Percentiles rank a stretch among this genome's conserved stretches.
Conservation (phyloP, 2,113 vertebrate species). For the Triplophysa siluroides region DNA sequence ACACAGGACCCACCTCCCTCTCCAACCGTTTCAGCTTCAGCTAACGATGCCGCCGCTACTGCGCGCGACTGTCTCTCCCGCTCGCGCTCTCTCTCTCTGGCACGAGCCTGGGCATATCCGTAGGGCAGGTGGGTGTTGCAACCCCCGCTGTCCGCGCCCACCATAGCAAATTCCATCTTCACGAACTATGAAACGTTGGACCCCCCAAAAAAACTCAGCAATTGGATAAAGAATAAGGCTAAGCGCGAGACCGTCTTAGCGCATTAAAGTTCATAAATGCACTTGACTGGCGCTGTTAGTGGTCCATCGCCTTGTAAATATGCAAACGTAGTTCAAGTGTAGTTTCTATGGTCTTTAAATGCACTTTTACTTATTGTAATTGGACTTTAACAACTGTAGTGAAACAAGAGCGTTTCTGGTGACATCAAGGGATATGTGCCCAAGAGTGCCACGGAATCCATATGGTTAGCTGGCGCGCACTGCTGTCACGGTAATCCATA, state of each 20-base stretch:
- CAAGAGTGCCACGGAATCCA: slow-evolving; percentile 20
- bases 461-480: background rate
- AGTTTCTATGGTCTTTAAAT: slow-evolving; percentile 2
- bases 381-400: background rate
- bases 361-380: slow-evolving; percentile 22
- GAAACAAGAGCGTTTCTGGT: slow-evolving; percentile 10
- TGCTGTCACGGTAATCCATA: slow-evolving; percentile 26
- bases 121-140: slow-evolving; percentile 96
- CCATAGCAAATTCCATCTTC: slow-evolving; percentile 97
- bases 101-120: slow-evolving; percentile 84
- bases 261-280: slow-evolving; percentile 12
- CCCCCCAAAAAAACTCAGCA: background rate
- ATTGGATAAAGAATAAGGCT: background rate
- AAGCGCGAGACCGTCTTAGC: slow-evolving; percentile 1
- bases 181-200: slow-evolving; percentile 18
- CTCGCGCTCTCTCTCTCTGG: slow-evolving; percentile 87
- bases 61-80: slow-evolving; percentile 79
- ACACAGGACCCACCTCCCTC: slow-evolving; percentile 61
- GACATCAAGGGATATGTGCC: slow-evolving; percentile 35
- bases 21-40: slow-evolving; percentile 67
- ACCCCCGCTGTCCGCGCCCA: slow-evolving; percentile 91
- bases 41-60: slow-evolving; percentile 69
- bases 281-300: slow-evolving; percentile 22
- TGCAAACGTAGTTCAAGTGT: background rate
- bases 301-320: background rate